These are phyloP conservation scores for Dysidea cf. avara DNA, from an alignment of 37 sponge, comb jelly and placozoan species.

Conservation along the genomic window DNA sequence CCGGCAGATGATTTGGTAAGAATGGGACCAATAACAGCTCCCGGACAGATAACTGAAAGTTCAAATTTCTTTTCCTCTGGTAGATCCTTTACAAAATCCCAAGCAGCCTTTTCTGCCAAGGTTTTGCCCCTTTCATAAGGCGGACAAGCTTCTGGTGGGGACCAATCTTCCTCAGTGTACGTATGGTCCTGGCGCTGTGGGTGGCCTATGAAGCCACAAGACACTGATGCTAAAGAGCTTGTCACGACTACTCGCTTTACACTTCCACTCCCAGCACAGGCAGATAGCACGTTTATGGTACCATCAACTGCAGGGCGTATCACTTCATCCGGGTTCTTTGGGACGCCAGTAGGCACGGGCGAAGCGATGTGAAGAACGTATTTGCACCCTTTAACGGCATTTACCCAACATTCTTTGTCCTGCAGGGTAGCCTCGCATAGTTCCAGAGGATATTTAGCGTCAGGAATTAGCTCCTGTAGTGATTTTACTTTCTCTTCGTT, in stretches of 20 bases:
- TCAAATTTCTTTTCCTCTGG: slow-evolving; percentile 74
- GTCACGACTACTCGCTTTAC: slow-evolving; percentile 88
- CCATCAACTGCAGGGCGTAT: slow-evolving; percentile 86
- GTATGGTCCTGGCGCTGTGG: slow-evolving; percentile 28
- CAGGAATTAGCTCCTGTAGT: slow-evolving; percentile 51
- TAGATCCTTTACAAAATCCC: slow-evolving; percentile 67
- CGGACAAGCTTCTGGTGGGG: slow-evolving; percentile 14
- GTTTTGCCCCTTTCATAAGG: slow-evolving; percentile 82
- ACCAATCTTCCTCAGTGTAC: slow-evolving; percentile 85
- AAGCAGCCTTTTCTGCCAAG: no score
- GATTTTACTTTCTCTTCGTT: no score
- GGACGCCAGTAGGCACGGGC: slow-evolving; percentile 58
- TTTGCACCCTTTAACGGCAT: slow-evolving; percentile 76
- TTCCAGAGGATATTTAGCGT: slow-evolving; percentile 65
- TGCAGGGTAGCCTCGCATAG: slow-evolving; percentile 79
- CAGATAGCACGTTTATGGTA: slow-evolving; percentile 74
- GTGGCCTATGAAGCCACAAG: slow-evolving; percentile 47
- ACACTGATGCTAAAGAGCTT: slow-evolving; percentile 82
- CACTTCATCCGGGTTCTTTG: slow-evolving; percentile 22
- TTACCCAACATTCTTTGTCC: slow-evolving; percentile 62
- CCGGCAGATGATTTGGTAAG: slow-evolving; percentile 45
- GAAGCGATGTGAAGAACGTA: slow-evolving; percentile 92
- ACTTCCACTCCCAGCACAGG: slow-evolving; percentile 71
- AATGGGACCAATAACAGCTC: slow-evolving; percentile 71
- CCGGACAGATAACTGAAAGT: slow-evolving; percentile 71